phyloP scores from a whole-genome alignment of 2,797 vertebrate species.

The Cynodonichthys magdalenae region DNA sequence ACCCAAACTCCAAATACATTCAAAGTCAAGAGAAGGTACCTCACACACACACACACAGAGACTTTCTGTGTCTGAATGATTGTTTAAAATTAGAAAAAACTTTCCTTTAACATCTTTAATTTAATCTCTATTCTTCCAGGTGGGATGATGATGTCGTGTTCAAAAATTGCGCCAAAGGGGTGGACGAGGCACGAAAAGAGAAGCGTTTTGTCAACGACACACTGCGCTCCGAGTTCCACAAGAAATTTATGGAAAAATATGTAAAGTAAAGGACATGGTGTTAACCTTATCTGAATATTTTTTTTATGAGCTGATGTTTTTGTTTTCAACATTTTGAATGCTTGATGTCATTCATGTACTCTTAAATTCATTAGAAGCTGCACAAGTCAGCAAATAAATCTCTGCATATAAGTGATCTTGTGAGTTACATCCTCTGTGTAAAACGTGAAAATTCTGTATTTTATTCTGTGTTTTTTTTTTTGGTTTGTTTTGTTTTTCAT shows the following conservation, averaged over 20 bases:
- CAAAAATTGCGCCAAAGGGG: conserved; percentile 95
- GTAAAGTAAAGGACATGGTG: conserved; percentile 86
- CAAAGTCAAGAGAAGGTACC: conserved; percentile 96
- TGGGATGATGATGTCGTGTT: conserved; percentile 99
- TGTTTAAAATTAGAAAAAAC: not conserved
- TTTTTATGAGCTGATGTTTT: conserved; percentile 5
- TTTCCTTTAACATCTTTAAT: not conserved
- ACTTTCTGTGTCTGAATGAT: not conserved
- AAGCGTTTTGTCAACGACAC: conserved; percentile 98
- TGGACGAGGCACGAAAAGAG: conserved; percentile 94
- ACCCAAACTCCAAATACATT: conserved; percentile 84
- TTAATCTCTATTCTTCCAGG: conserved; percentile 70
- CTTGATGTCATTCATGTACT: conserved; percentile 11
- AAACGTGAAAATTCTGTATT: conserved; percentile 27
- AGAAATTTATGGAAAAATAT: conserved; percentile 99
- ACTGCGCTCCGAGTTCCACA: conserved; percentile 97
- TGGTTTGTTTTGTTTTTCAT: not conserved
- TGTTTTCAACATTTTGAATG: conserved; percentile 12
- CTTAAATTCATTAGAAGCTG: conserved; percentile 29
- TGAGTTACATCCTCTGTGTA: conserved; percentile 28
- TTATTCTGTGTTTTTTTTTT: conserved; percentile 18
- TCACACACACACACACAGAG: not conserved
- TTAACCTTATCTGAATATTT: conserved; percentile 8
- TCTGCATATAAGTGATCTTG: conserved; percentile 50
- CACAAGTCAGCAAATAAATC: conserved; percentile 24